phyloP scores from a whole-genome alignment of 2,113 vertebrate genomes.

The Gnathonemus echidnorhynchus region DNA sequence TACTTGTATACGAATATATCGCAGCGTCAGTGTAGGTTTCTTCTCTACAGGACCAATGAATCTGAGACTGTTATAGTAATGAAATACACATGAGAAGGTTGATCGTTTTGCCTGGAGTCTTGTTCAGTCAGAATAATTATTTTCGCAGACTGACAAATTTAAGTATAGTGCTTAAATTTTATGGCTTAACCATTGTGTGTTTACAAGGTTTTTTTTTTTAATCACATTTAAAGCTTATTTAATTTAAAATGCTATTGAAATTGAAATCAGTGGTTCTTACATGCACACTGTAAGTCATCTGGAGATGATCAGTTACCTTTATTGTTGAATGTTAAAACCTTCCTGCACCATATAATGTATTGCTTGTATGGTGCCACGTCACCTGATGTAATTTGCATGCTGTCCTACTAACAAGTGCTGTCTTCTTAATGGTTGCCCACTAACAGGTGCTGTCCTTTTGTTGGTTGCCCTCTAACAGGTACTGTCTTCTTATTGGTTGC shows the following conservation, averaged over 20 bases:
- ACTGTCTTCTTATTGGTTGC: constrained; percentile 51
- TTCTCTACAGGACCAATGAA: background rate
- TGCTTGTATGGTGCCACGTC: background rate
- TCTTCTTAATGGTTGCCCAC: background rate
- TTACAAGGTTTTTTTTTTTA: background rate
- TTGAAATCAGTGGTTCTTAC: background rate
- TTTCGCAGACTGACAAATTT: background rate
- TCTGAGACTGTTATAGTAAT: background rate
- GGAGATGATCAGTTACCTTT: background rate
- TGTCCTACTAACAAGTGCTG: background rate
- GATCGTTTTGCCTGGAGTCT: constrained; percentile 1
- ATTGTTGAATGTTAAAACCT: background rate
- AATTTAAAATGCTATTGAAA: background rate
- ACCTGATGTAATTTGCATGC: background rate
- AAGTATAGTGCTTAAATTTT: background rate
- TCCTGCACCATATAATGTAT: background rate
- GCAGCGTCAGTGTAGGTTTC: background rate
- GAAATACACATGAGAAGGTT: background rate
- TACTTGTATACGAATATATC: background rate
- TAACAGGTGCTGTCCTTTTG: constrained; percentile 43
- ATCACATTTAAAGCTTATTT: background rate
- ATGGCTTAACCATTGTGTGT: background rate
- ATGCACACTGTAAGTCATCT: background rate
- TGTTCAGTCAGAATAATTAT: background rate
- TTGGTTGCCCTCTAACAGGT: constrained; percentile 22